Base-by-base conservation (phyloP, 1,140 invertebrate species). In the Protaetia brevitarsis region DNA sequence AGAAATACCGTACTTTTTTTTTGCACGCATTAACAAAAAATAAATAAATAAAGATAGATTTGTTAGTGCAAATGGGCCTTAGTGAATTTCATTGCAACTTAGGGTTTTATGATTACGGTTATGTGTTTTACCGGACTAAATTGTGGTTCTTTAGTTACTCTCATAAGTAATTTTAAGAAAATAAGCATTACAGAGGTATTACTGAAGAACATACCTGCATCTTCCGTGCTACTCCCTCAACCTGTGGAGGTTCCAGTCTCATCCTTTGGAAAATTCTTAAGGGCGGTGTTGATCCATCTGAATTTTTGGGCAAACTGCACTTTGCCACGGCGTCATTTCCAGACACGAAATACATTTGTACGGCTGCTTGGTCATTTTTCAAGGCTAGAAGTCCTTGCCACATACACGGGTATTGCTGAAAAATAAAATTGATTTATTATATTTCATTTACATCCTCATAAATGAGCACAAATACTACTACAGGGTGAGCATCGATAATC, bases 271-370 rank as follows among this genome's bases (percentile, higher is more conserved):
- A 93, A 72, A 99, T 98, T 65, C 94, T 86, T 26, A 99, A 78
- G 29, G 92, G 88, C 65, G 90, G 87, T 13, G 91, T 89, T n/a
- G 88, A 88, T 41, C 88, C 88, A 74, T 95, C 92, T 26, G 86
- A 84, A 76, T 91, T 87, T 57, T 87, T 86, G 4, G 92, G 92
- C 71, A 96, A 80, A 69, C 94, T 93, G 64, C 88, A 88, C 30
- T 87, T 85, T 0, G 94, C 93, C 58, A 97, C 91, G 70, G 86
- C 84, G 0, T 89, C 89, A 84, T 94, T 97, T 11, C 97, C 97
- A 71, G 93, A 93, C 27, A 99, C 93, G 80, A 95, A 96, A 79
- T 98, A 95, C 95, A 99, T 98, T 81, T 98, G 95, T 7, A 98
- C 96, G 19, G 92, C 92, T 2, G 95, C 95, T 72, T 92, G 92